A percentile compares a stretch with the other conserved stretches of the same genome.
Evolutionary conservation across 2,888 invertebrate genomes (phyloP).

Genomic region (Muscina levida): DNA sequence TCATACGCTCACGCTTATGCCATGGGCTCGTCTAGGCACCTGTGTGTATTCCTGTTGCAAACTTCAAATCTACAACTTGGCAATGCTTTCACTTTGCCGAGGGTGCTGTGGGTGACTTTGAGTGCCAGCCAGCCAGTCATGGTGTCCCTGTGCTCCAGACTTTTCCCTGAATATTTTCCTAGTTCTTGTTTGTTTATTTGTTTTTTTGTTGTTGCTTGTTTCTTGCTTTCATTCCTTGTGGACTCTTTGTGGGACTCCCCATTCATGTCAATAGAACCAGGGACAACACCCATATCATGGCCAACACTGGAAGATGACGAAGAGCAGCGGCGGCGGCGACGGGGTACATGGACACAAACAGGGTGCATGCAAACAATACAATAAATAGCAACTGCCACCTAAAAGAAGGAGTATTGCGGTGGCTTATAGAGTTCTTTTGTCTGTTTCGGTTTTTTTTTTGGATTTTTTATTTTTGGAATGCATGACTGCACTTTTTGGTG

Average conservation of each 20-base stretch:
- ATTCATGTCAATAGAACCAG: slow-evolving; percentile 35
- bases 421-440: slow-evolving; percentile 31
- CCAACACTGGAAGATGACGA: slow-evolving; percentile 19
- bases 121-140: no score
- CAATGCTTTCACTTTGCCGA: slow-evolving; percentile 30
- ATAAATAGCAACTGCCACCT: neutral
- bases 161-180: slow-evolving; percentile 26
- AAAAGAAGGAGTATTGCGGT: slow-evolving; percentile 9
- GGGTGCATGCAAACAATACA: neutral
- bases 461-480: slow-evolving; percentile 1
- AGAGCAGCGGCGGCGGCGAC: no score
- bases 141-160: slow-evolving; percentile 13
- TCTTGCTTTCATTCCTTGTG: no score
- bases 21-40: neutral
- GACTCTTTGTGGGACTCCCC: no score
- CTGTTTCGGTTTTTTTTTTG: slow-evolving; percentile 22
- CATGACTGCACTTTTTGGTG: slow-evolving; percentile 17
- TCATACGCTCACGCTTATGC: no score
- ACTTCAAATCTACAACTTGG: neutral
- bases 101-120: neutral
- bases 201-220: slow-evolving; percentile 5
- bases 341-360: no score
- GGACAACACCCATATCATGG: slow-evolving; percentile 59
- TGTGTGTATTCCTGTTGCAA: slow-evolving; percentile 10
- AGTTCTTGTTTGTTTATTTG: neutral